Evolutionary conservation across 2,888 invertebrate genomes (phyloP), one percentile per base, ranked within the genome.

Genomic region (Clistopyga incitator): DNA sequence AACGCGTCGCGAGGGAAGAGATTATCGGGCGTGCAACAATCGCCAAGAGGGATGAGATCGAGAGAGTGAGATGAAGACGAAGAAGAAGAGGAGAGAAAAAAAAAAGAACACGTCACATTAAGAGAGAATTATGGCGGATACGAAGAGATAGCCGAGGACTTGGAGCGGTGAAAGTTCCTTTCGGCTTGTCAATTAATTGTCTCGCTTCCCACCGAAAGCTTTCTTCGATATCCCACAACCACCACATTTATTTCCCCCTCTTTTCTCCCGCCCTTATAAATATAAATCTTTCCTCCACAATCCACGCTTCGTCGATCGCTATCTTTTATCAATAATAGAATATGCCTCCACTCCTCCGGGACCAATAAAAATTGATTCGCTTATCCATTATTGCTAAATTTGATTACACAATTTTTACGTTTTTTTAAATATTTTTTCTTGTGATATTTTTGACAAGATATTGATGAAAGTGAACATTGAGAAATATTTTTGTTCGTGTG

Each of bases 121-220:
- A 91, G 89, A 84, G 87, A 92, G 92, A 93, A 90, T 92, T 92
- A 92, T 92, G 89, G 90, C 74, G 78, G 88, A 84, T 87, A 81
- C 83, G 85, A n/a, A n/a, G 85, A 79, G 85, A 87, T 86, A 86
- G 88, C 86, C 88, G 83, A 80, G 88, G 34, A n/a, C 61, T 6
- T n/a, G n/a, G 20, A 42, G 61, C 61, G 87, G 87, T 87, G 82
- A 23, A 71, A 74, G 68, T 71, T 80, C 75, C 68, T 74, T 85
- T 89, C 89, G 86, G 89, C 88, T 88, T 88, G 88, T 91, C 92
- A 90, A 92, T 92, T 92, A 92, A 92, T 90, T 79, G 84, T 78
- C 74, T 78, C 81, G 74, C 59, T 50, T 54, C 61, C 45, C 42
- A 25, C 47, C 18, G 68, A 50, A 50, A 67, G 52, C 61, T 18